Evolutionary conservation across 2,888 invertebrate species (phyloP).

Genomic region (Malthinus seriepunctatus): DNA sequence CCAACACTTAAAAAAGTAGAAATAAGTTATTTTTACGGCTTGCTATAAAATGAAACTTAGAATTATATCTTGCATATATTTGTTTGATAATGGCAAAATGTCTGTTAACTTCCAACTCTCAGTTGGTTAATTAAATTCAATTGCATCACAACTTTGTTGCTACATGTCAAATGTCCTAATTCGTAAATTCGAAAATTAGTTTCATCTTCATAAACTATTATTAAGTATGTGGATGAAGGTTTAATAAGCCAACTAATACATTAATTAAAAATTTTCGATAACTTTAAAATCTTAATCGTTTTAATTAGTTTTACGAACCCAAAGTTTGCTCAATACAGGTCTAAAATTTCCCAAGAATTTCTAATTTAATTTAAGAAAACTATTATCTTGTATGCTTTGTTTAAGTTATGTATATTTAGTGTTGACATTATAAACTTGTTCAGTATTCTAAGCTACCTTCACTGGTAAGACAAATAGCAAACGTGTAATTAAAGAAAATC

Average conservation of each 20-base stretch:
- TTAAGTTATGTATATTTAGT: conserved; percentile 5
- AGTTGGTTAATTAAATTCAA: conserved; percentile 1
- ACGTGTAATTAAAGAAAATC: conserved; percentile 1
- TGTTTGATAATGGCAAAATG: not conserved
- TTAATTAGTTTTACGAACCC: not conserved
- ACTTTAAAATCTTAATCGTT: not conserved
- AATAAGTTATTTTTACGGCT: no score
- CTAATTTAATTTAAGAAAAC: conserved; percentile 15
- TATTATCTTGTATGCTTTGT: conserved; percentile 13
- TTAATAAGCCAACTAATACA: no score
- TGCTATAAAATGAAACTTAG: no score
- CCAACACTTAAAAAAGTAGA: no score
- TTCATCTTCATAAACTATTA: no score
- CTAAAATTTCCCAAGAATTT: conserved; percentile 6
- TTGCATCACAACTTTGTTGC: conserved; percentile 1
- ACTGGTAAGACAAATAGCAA: conserved; percentile 10
- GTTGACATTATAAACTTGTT: conserved; percentile 6
- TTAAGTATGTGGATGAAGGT: no score
- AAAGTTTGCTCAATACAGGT: not conserved
- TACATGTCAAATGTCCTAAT: not conserved
- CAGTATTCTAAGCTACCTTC: conserved; percentile 1
- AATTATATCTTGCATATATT: no score
- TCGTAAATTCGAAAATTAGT: not conserved
- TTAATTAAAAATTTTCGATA: no score
- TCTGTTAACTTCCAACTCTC: conserved; percentile 3